Evolutionary conservation across 2,797 vertebrate genomes (phyloP).

Genomic region (Eospalax fontanierii): DNA sequence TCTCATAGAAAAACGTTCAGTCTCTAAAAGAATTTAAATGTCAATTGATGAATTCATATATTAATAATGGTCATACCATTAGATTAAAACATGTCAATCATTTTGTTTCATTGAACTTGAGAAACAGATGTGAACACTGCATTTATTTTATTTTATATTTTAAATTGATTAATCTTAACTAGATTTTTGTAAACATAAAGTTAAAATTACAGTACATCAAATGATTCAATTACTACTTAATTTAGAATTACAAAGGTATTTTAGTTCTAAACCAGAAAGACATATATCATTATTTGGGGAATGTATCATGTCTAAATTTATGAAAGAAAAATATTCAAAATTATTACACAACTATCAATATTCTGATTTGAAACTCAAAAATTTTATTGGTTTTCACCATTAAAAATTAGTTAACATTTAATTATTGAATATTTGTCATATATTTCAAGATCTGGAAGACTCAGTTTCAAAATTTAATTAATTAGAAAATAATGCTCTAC

Average conservation of each 20-base stretch:
- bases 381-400: background rate
- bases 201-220: background rate
- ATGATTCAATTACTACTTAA: background rate
- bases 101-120: background rate
- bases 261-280: constrained; percentile 8
- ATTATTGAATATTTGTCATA: background rate
- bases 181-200: background rate
- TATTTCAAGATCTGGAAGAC: constrained; percentile 13
- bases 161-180: background rate
- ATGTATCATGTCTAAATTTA: background rate
- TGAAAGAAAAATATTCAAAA: background rate
- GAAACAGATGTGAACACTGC: background rate
- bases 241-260: background rate
- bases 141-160: background rate
- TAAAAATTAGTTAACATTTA: background rate
- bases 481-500: background rate
- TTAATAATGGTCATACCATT: background rate
- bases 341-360: background rate
- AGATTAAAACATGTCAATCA: background rate
- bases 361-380: background rate
- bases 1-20: background rate
- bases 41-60: background rate
- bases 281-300: background rate
- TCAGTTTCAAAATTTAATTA: constrained; percentile 28
- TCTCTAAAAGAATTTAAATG: background rate